Base-by-base conservation (phyloP, 30 jellyfish, hydroid and myxozoan genomes). In the Aurelia aurita complex sp. Pacific region DNA sequence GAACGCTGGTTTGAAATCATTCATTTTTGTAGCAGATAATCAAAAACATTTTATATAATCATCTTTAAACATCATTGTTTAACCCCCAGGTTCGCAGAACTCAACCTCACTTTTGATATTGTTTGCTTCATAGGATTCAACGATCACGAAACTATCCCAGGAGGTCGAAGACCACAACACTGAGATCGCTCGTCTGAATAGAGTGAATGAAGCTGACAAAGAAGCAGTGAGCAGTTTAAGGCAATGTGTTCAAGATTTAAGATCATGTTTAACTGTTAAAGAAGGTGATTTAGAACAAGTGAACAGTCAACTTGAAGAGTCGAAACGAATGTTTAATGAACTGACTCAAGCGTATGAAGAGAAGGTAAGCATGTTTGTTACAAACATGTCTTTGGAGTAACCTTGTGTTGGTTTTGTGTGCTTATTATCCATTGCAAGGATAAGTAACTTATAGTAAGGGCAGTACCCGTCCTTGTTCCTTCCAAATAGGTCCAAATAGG, bases 161-260 rank as follows among this genome's bases (percentile, higher is more conserved):
- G 97, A 92, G 64, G 43, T 88, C 11, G 80, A 64, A 1, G 85
- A 85, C 46, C 77, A 76, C 66, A 79, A 85, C 17, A 62, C 84
- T 10, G 98, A 92, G 80, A 64, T 92, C 23, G 82, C 76, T n/a
- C 67, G 89, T n/a, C 87, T 80, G 50, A 89, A 89, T n/a, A 86
- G 97, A 77, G 80, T 82, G 74, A 87, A 77, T 67, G 74, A 86
- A 55, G 66, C 94, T 0, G 98, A 92, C 33, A 83, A 80, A 15
- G 97, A 92, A 50, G 98, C 94, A 17, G 91, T 87, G 76, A 69
- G 90, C 74, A 92, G 79, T 59, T 80, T 92, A 15, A 89, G 87
- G 70, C 72, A 69, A 52, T 69, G 92, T 40, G 97, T 83, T 1
- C 92, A 92, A 76, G 98, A 92, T 18, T 69, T 92, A 43, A 73